Evolutionary conservation across 2,888 invertebrate species (phyloP).

Genomic region (Palloptera scutellata): DNA sequence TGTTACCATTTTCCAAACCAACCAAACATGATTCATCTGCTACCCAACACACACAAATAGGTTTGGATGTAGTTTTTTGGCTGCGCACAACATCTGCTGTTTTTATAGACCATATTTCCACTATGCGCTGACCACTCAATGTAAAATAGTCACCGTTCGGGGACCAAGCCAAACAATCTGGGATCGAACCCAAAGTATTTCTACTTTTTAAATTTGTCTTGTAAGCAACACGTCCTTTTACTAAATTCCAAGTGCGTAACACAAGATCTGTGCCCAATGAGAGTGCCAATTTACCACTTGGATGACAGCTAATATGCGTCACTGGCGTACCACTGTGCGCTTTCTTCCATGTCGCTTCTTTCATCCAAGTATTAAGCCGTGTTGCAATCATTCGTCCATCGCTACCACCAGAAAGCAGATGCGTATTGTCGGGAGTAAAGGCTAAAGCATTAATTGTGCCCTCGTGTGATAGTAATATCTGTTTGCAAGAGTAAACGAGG

Average conservation of each 20-base stretch:
- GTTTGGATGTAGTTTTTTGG: conserved; percentile 74
- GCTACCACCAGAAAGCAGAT: conserved; percentile 83
- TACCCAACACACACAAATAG: conserved; percentile 76
- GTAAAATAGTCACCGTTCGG: conserved; percentile 80
- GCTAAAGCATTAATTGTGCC: conserved; percentile 82
- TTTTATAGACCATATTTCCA: conserved; percentile 84
- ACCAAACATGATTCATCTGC: conserved; percentile 71
- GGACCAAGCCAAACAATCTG: conserved; percentile 74
- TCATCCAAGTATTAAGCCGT: conserved; percentile 84
- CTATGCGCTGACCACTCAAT: conserved; percentile 73
- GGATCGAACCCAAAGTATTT: conserved; percentile 61
- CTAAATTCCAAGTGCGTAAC: conserved; percentile 90
- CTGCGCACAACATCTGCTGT: conserved; percentile 77
- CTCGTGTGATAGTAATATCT: conserved; percentile 77
- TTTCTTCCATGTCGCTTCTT: conserved; percentile 81
- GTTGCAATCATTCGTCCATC: conserved; percentile 87
- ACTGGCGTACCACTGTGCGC: conserved; percentile 84
- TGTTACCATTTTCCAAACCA: conserved; percentile 79
- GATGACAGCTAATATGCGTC: conserved; percentile 82
- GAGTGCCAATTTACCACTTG: conserved; percentile 86
- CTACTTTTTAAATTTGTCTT: conserved; percentile 84
- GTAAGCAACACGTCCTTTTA: conserved; percentile 90
- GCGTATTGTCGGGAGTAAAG: conserved; percentile 79
- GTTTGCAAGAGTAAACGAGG: not conserved
- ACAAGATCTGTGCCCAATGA: conserved; percentile 86